A percentile compares a stretch with the other conserved stretches of the same genome.
Evolutionary conservation across 1,140 invertebrate genomes (phyloP).

Genomic region (Goniozus legneri): DNA sequence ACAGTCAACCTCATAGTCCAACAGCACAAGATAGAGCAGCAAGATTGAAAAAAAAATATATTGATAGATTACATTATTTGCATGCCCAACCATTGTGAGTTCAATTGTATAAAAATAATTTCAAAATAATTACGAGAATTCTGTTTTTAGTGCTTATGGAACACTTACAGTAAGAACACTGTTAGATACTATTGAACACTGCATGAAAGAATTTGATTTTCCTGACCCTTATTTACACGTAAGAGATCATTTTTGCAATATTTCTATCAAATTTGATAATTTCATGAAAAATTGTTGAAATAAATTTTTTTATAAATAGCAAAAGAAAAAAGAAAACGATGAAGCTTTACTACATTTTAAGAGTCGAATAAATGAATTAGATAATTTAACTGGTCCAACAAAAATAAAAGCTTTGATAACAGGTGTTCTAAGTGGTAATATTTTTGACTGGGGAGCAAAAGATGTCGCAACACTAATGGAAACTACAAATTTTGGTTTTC

Average conservation of each 20-base stretch:
- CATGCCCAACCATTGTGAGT: slow-evolving; percentile 77
- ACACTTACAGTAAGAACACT: slow-evolving; percentile 83
- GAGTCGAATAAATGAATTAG: slow-evolving; percentile 54
- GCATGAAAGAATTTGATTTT: slow-evolving; percentile 85
- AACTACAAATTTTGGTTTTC: slow-evolving; percentile 70
- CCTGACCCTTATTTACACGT: slow-evolving; percentile 85
- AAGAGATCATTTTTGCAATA: slow-evolving; percentile 47
- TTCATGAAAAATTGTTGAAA: neutral
- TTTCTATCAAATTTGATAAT: too few species aligned
- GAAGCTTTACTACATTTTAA: slow-evolving; percentile 58
- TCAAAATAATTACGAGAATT: slow-evolving; percentile 16
- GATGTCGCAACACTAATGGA: slow-evolving; percentile 83
- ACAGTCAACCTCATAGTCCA: slow-evolving; percentile 69
- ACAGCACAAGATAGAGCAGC: slow-evolving; percentile 76
- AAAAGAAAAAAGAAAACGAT: slow-evolving; percentile 70
- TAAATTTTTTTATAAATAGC: slow-evolving; percentile 55
- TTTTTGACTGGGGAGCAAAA: slow-evolving; percentile 96
- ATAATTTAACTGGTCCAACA: slow-evolving; percentile 55
- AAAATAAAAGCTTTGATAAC: slow-evolving; percentile 58
- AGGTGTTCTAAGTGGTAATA: slow-evolving; percentile 77
- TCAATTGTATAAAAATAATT: slow-evolving; percentile 16
- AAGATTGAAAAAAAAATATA: slow-evolving; percentile 80
- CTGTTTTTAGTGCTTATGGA: slow-evolving; percentile 73
- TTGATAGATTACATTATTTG: slow-evolving; percentile 74
- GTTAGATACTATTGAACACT: slow-evolving; percentile 89